A percentile compares a stretch with the other conserved stretches of the same genome.
Evolutionary conservation across 1,140 invertebrate genomes (phyloP).

Genomic region (Mizuhopecten yessoensis): DNA sequence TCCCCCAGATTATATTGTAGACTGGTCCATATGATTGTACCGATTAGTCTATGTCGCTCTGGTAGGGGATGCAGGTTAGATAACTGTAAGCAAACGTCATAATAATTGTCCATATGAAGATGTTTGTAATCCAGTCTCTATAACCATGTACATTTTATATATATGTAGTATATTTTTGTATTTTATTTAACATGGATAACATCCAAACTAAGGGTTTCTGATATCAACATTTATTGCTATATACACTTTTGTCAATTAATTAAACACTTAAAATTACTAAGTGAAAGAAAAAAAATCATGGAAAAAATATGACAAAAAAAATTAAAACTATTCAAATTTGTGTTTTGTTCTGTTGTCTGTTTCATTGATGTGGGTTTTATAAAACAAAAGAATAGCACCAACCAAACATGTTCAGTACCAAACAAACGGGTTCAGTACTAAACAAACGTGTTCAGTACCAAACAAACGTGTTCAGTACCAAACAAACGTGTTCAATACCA

Average conservation of each 20-base stretch:
- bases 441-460: no score
- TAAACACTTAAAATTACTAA: slow-evolving; percentile 32
- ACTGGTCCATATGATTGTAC: neutral
- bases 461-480: no score
- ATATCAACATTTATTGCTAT: neutral
- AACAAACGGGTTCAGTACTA: no score
- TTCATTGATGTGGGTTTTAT: neutral
- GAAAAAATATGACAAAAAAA: neutral
- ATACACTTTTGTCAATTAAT: slow-evolving; percentile 15
- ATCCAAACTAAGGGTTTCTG: neutral
- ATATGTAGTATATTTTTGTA: slow-evolving; percentile 30
- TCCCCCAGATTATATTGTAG: neutral
- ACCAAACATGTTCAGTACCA: no score
- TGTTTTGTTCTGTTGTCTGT: neutral
- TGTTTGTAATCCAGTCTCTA: no score
- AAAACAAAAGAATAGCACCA: no score
- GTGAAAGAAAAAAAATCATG: neutral
- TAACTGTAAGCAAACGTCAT: neutral
- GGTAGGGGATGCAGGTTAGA: neutral
- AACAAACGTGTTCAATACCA: no score
- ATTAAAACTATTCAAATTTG: slow-evolving; percentile 2
- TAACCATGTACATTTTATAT: neutral
- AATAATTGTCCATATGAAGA: neutral
- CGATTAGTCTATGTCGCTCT: neutral
- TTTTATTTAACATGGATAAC: slow-evolving; percentile 1